phyloP scores from a whole-genome alignment of 2,888 invertebrate genomes.

The Chrysotoxum bicinctum region DNA sequence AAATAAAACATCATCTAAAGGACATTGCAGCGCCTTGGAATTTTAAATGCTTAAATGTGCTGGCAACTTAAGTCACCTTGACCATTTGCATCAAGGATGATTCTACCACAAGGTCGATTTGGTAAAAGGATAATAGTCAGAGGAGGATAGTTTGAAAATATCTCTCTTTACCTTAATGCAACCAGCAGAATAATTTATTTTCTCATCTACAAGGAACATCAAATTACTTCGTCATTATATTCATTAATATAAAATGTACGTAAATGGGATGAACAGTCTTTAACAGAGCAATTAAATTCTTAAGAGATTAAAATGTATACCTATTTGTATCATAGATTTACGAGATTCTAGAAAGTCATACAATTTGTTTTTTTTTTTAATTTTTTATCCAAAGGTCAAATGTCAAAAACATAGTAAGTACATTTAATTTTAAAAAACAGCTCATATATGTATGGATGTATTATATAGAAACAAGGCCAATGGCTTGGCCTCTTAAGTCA shows the following conservation, averaged over 20 bases:
- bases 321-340: not conserved
- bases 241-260: constrained; percentile 10
- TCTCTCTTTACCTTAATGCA: not conserved
- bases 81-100: not conserved
- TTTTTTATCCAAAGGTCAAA: not conserved
- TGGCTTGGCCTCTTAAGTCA: constrained; percentile 3
- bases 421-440: not conserved
- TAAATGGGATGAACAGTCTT: not conserved
- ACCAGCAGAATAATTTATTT: constrained; percentile 1
- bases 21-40: not conserved
- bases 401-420: not conserved
- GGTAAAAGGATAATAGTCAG: not conserved
- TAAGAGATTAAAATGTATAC: constrained; percentile 6
- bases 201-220: not conserved
- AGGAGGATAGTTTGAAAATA: not conserved
- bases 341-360: not conserved
- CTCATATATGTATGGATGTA: too few species aligned
- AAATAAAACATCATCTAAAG: constrained; percentile 8
- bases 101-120: constrained; percentile 2
- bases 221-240: constrained; percentile 1
- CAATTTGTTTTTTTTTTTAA: not conserved
- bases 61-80: not conserved
- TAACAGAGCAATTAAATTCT: not conserved
- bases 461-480: constrained; percentile 5
- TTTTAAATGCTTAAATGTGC: not conserved